Percentiles rank a stretch among this genome's conserved stretches.
phyloP scores from a whole-genome alignment of 2,113 vertebrate genomes.

The Brachyhypopomus gauderio region DNA sequence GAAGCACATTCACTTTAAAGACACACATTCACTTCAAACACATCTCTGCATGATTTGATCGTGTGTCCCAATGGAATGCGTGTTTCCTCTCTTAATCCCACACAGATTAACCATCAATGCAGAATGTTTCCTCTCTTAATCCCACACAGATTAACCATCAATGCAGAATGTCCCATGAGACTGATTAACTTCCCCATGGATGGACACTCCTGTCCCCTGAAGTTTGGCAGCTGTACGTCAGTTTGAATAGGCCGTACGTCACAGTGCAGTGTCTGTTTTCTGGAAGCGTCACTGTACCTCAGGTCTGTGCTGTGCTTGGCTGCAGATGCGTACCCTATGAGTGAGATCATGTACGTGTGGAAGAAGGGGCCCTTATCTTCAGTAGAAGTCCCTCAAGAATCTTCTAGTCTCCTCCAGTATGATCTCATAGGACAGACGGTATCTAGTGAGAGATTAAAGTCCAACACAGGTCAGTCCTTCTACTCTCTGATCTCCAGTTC shows the following conservation, averaged over 20 bases:
- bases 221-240: constrained; percentile 83
- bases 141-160: constrained; percentile 78
- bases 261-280: constrained; percentile 47
- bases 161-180: constrained; percentile 83
- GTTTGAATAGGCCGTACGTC: constrained; percentile 2
- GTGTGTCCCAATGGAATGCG: neutral
- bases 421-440: constrained; percentile 82
- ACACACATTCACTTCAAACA: too few species aligned
- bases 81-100: neutral
- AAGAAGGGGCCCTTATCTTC: constrained; percentile 80
- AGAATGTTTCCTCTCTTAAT: neutral
- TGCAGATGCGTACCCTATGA: constrained; percentile 80
- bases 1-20: too few species aligned
- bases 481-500: neutral
- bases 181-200: constrained; percentile 85
- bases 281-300: constrained; percentile 13
- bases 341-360: constrained; percentile 82
- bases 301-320: neutral
- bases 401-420: constrained; percentile 80
- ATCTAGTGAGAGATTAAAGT: constrained; percentile 78
- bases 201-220: constrained; percentile 81
- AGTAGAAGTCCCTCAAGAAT: constrained; percentile 81
- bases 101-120: constrained; percentile 81
- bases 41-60: too few species aligned
- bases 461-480: constrained; percentile 73